phyloP scores from a whole-genome alignment of 2,888 invertebrate species.

The Dexiosoma caninum region DNA sequence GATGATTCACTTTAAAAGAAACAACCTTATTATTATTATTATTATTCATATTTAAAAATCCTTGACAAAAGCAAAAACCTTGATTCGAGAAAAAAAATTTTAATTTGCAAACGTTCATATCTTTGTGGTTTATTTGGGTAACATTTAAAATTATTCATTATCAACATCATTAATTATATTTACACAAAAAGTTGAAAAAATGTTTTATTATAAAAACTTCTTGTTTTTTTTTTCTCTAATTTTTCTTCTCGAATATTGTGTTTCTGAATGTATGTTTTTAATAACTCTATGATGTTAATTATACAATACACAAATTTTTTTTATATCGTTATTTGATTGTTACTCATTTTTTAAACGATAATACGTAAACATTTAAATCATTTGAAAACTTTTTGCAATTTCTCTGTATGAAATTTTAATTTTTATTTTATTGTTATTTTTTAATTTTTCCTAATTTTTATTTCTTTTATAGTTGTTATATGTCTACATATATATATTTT shows the following conservation, averaged over 20 bases:
- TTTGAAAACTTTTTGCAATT: conserved; percentile 30
- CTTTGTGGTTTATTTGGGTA: background rate
- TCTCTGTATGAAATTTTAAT: background rate
- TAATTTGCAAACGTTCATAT: too few species aligned
- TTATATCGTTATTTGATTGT: background rate
- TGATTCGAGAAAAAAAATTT: too few species aligned
- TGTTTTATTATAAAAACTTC: background rate
- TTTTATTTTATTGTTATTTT: background rate
- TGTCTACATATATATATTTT: background rate
- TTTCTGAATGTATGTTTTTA: conserved; percentile 41
- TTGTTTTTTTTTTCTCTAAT: background rate
- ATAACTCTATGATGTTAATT: conserved; percentile 7
- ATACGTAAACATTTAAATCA: conserved; percentile 5
- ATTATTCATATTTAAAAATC: too few species aligned
- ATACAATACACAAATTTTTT: background rate
- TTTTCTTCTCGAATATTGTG: background rate
- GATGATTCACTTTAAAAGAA: too few species aligned
- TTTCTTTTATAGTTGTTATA: background rate
- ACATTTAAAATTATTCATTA: background rate
- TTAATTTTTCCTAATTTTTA: background rate
- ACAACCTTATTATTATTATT: too few species aligned
- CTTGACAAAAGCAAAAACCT: too few species aligned
- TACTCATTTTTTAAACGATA: background rate
- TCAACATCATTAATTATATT: background rate
- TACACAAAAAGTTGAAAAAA: too few species aligned